Evolutionary conservation across 2,113 vertebrate genomes (phyloP).

Genomic region (Phasianus colchicus): DNA sequence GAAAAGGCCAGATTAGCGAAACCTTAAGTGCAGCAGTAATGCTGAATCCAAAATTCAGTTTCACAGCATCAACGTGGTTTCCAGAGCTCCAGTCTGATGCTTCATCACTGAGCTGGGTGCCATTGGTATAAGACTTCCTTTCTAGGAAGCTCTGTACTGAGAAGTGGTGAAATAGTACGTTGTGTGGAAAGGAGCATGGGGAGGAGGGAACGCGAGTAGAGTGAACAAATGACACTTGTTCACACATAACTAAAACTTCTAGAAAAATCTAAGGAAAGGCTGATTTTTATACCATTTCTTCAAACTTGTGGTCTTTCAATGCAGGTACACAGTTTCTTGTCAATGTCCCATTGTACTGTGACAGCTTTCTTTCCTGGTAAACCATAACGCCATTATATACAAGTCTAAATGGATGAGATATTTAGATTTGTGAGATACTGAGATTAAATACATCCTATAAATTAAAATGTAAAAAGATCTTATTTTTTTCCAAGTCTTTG

Average conservation of each 20-base stretch:
- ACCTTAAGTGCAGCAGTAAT: constrained; percentile 5
- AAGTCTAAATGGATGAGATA: constrained; percentile 1
- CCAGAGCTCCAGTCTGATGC: not conserved
- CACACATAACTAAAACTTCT: not conserved
- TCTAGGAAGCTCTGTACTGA: not conserved
- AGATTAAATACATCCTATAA: constrained; percentile 31
- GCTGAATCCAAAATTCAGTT: not conserved
- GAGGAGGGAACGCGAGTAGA: not conserved
- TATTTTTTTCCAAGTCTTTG: constrained; percentile 23
- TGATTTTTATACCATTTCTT: not conserved
- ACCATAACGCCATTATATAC: not conserved
- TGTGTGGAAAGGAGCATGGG: not conserved
- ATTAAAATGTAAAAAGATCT: constrained; percentile 37
- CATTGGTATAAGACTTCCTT: not conserved
- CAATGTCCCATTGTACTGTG: not conserved
- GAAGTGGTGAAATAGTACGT: not conserved
- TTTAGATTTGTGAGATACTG: constrained; percentile 4
- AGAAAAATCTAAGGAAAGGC: not conserved
- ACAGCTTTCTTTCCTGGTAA: not conserved
- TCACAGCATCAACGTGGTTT: not conserved
- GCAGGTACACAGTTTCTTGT: not conserved
- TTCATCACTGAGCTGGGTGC: not conserved
- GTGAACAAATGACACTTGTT: not conserved
- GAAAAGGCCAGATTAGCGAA: constrained; percentile 29
- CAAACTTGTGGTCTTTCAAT: not conserved